phyloP scores from a whole-genome alignment of 2,888 invertebrate species.

The Macaria notata region DNA sequence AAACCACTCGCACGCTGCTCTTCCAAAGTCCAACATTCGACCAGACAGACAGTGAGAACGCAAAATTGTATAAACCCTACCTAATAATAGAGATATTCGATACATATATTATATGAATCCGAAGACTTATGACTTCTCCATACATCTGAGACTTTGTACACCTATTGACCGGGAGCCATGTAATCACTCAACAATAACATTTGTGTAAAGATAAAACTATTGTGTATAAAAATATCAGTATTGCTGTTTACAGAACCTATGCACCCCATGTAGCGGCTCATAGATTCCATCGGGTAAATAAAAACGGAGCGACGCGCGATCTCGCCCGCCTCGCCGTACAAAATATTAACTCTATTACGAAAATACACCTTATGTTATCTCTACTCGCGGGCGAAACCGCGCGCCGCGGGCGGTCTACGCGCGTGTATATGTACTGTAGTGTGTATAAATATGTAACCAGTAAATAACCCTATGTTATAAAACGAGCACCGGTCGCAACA shows the following conservation, averaged over 20 bases:
- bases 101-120: slow-evolving; percentile 48
- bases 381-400: slow-evolving; percentile 55
- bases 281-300: slow-evolving; percentile 59
- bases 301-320: slow-evolving; percentile 60
- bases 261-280: slow-evolving; percentile 35
- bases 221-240: slow-evolving; percentile 81
- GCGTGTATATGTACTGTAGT: slow-evolving; percentile 60
- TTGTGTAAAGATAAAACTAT: slow-evolving; percentile 79
- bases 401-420: slow-evolving; percentile 62
- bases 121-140: slow-evolving; percentile 58
- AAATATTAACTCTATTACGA: slow-evolving; percentile 71
- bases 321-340: slow-evolving; percentile 58
- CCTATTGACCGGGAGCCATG: slow-evolving; percentile 80
- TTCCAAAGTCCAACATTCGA: slow-evolving; percentile 6
- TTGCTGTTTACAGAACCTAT: slow-evolving; percentile 51
- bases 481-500: slow-evolving; percentile 81
- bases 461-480: slow-evolving; percentile 79
- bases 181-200: slow-evolving; percentile 79
- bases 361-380: slow-evolving; percentile 64
- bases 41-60: slow-evolving; percentile 9
- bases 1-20: not conserved
- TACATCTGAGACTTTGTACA: slow-evolving; percentile 67
- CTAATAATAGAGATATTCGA: slow-evolving; percentile 37
- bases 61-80: slow-evolving; percentile 14
- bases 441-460: slow-evolving; percentile 67